Percentiles rank a stretch among this genome's conserved stretches.
phyloP scores from a whole-genome alignment of 2,888 invertebrate genomes.

The Amphimallon solstitiale region DNA sequence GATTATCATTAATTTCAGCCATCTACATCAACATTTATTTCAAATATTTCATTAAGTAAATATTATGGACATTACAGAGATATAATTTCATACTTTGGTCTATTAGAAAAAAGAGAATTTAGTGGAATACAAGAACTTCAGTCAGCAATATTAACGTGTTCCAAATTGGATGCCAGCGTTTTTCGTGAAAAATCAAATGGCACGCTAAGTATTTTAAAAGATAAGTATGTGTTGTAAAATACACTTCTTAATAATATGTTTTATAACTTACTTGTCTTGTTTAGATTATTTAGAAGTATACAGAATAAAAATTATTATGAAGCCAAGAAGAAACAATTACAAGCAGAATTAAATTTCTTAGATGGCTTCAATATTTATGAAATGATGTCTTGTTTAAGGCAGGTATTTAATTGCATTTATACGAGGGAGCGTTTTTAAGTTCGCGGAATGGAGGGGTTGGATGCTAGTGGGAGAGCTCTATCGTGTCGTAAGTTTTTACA shows the following conservation, averaged over 20 bases:
- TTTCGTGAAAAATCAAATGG: constrained; percentile 17
- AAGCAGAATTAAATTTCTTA: constrained; percentile 27
- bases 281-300: constrained; percentile 30
- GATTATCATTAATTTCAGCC: constrained; percentile 10
- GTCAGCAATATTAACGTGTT: constrained; percentile 14
- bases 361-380: constrained; percentile 13
- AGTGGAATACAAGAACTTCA: neutral
- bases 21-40: constrained; percentile 13
- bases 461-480: no score
- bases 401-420: neutral
- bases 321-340: constrained; percentile 1
- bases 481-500: no score
- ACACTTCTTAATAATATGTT: neutral
- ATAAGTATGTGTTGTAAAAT: neutral
- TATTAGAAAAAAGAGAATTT: constrained; percentile 23
- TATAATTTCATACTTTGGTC: constrained; percentile 15
- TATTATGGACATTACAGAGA: constrained; percentile 25
- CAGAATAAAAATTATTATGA: constrained; percentile 29
- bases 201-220: constrained; percentile 14
- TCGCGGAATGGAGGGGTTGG: no score
- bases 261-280: neutral
- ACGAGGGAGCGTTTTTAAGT: no score
- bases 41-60: constrained; percentile 11
- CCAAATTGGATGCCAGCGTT: constrained; percentile 19
- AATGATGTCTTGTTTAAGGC: neutral